These are phyloP conservation scores for Xyliphius kryptos DNA, from an alignment of 2,113 vertebrate species.

Conservation along the genomic window DNA sequence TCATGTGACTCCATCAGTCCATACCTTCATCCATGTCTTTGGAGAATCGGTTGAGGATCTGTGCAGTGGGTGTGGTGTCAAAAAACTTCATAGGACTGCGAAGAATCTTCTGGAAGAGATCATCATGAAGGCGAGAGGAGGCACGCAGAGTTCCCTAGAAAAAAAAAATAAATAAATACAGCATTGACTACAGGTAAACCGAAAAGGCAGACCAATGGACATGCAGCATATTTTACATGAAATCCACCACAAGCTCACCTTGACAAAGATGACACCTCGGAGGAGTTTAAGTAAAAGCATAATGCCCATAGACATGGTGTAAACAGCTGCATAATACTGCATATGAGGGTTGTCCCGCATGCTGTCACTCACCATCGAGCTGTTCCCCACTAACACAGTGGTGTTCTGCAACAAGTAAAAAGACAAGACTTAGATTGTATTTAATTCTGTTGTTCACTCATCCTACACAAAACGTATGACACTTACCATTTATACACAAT, in stretches of 20 bases:
- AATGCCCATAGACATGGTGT: constrained; percentile 82
- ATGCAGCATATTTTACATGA: too few species aligned
- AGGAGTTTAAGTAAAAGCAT: constrained; percentile 84
- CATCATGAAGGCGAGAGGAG: constrained; percentile 80
- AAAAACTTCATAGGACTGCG: constrained; percentile 93
- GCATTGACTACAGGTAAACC: not conserved
- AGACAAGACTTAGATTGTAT: too few species aligned
- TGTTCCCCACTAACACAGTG: constrained; percentile 68
- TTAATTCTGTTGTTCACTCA: too few species aligned
- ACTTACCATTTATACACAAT: too few species aligned
- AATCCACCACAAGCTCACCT: too few species aligned
- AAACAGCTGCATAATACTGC: constrained; percentile 79
- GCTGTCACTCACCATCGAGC: constrained; percentile 69
- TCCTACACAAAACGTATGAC: too few species aligned
- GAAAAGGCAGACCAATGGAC: too few species aligned
- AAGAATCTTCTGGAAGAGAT: constrained; percentile 82
- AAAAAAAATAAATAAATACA: not conserved
- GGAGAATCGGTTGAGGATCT: constrained; percentile 85
- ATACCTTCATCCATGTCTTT: constrained; percentile 94
- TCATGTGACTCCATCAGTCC: too few species aligned
- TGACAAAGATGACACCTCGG: constrained; percentile 82
- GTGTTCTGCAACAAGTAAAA: constrained; percentile 74
- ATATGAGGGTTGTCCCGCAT: constrained; percentile 87
- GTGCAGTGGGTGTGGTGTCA: constrained; percentile 79
- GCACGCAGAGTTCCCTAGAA: constrained; percentile 78